Percentiles rank a stretch among this genome's conserved stretches.
Evolutionary conservation across 2,797 vertebrate genomes (phyloP).

Genomic region (Sebastes itinus): DNA sequence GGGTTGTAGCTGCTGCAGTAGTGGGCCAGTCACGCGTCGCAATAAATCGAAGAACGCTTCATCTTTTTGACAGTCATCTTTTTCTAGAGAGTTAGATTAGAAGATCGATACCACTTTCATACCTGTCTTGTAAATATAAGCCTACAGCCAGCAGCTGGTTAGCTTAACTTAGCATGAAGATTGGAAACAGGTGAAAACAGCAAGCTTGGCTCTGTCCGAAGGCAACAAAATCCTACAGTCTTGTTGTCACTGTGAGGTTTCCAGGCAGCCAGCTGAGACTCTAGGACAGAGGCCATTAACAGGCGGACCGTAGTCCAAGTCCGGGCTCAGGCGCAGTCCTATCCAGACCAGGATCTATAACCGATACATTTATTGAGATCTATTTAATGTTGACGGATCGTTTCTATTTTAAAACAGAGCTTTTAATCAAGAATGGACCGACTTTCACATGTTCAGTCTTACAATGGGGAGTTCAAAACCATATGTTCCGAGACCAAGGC

Average conservation of each 20-base stretch:
- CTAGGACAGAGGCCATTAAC: neutral
- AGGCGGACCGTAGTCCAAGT: fast-evolving
- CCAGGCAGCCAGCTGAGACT: neutral
- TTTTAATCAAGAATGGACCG: too few species aligned
- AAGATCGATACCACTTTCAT: neutral
- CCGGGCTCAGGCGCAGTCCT: too few species aligned
- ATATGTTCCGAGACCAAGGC: too few species aligned
- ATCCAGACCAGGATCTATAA: too few species aligned
- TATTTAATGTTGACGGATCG: too few species aligned
- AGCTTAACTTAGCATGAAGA: neutral
- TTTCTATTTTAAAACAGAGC: too few species aligned
- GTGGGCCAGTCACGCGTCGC: fast-evolving
- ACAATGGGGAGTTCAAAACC: too few species aligned
- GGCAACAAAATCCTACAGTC: neutral
- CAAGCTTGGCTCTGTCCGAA: neutral
- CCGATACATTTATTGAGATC: too few species aligned
- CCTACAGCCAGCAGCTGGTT: neutral
- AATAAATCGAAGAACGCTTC: too few species aligned
- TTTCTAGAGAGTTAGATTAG: neutral
- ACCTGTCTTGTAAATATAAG: neutral
- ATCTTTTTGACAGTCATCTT: too few species aligned
- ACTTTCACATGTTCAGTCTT: too few species aligned
- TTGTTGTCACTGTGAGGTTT: neutral
- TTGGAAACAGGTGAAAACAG: neutral
- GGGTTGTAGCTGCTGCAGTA: too few species aligned